phyloP scores from a whole-genome alignment of 2,113 vertebrate genomes.

The Entelurus aequoreus region DNA sequence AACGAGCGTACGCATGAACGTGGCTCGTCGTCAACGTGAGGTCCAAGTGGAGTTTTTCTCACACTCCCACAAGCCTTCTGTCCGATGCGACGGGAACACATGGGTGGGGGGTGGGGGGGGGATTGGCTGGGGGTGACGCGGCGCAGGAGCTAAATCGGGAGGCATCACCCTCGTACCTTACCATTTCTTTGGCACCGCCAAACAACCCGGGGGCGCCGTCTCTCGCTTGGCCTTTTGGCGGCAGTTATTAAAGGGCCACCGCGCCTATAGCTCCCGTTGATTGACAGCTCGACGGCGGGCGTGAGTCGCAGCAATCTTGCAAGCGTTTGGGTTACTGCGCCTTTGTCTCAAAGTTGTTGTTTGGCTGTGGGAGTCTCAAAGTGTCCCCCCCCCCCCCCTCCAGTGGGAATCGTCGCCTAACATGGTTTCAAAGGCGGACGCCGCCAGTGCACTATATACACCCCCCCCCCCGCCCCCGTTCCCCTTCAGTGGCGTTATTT shows the following conservation, averaged over 20 bases:
- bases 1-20: neutral
- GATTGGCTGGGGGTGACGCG: conserved; percentile 4
- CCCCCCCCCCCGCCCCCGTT: neutral
- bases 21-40: conserved; percentile 26
- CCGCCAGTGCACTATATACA: too few species aligned
- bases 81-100: conserved; percentile 34
- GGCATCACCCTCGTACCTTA: neutral
- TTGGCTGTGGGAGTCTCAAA: conserved; percentile 58
- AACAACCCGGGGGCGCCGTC: neutral
- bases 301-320: conserved; percentile 22
- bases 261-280: neutral
- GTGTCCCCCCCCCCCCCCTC: conserved; percentile 51
- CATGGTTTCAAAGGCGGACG: conserved; percentile 55
- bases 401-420: conserved; percentile 68
- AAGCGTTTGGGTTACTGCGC: neutral
- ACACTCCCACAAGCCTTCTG: conserved; percentile 67
- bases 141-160: conserved; percentile 36
- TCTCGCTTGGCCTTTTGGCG: neutral
- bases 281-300: neutral
- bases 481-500: conserved; percentile 69
- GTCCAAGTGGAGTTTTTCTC: conserved; percentile 57
- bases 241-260: neutral
- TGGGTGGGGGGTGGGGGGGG: conserved; percentile 6
- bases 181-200: neutral
- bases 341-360: conserved; percentile 59